Base-by-base conservation (phyloP, 2,888 invertebrate genomes). In the Orchestes rusci region DNA sequence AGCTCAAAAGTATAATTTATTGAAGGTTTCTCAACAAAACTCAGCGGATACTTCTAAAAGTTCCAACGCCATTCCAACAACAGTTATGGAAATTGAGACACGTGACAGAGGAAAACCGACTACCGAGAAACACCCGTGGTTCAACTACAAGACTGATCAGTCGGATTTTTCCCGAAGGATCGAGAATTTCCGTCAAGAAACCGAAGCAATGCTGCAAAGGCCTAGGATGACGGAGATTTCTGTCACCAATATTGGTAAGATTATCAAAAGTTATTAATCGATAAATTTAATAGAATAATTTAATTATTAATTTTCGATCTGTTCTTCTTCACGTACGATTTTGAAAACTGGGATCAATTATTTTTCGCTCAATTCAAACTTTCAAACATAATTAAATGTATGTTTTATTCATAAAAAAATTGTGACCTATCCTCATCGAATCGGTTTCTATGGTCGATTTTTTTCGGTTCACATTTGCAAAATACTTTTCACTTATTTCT, bases 161-260 rank as follows among this genome's bases (percentile, higher is more conserved):
- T 55, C 75, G 70, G 51, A 78, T n/a, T 61, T 80, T 4, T 78
- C 80, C 54, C 78, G 82, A 58, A 70, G 80, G 50, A 74, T 80
- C 43, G 74, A 80, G 59, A 77, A 82, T 62, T 84, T 86, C 66
- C 84, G 84, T 62, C 74, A 82, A 62, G 87, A 87, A 67, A 80
- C 85, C 2, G 77, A 81, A 66, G 79, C 83, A 42, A 78, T 83
- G 72, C 66, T 87, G 66, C 62, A 64, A 37, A 59, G 63, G 49
- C 64, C 65, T 27, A 57, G 68, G 34, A 62, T 59, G 48, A 57
- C 61, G 4, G 63, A 62, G 50, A 63, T 63, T 43, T 56, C 58
- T 29, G 53, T 60, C 23, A 55, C 46, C 31, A 59, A 57, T 51
- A 54, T 58, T 47, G 56, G 60, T 60, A 52, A 52, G 51, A 36